A percentile compares a stretch with the other conserved stretches of the same genome.
These are phyloP conservation scores for Pristionchus fissidentatus DNA, from an alignment of 2,888 invertebrate species.

Conservation along the genomic window DNA sequence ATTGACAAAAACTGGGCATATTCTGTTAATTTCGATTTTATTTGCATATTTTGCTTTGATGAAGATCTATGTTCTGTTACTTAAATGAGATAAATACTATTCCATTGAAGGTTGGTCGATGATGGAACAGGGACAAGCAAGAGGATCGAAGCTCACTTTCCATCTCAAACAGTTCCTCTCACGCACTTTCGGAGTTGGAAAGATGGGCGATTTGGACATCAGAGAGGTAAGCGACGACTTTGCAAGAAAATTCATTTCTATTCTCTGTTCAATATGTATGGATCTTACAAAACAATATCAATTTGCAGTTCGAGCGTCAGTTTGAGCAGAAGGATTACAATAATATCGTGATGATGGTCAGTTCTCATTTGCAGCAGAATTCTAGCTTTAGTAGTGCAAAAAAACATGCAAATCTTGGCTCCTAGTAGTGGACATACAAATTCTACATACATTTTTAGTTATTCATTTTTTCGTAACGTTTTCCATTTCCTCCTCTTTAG, in stretches of 20 bases:
- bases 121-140: slow-evolving; percentile 75
- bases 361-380: no score
- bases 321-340: slow-evolving; percentile 71
- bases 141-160: slow-evolving; percentile 71
- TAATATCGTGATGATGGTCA: slow-evolving; percentile 68
- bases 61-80: not conserved
- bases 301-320: slow-evolving; percentile 70
- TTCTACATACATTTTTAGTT: not conserved
- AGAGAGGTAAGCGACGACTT: slow-evolving; percentile 60
- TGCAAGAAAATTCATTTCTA: not conserved
- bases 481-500: not conserved
- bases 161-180: slow-evolving; percentile 74
- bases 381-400: slow-evolving; percentile 48
- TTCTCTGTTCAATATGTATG: not conserved
- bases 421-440: no score
- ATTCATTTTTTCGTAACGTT: not conserved
- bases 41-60: not conserved
- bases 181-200: slow-evolving; percentile 73
- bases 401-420: not conserved
- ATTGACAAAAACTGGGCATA: not conserved
- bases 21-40: not conserved
- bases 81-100: not conserved
- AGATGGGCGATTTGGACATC: slow-evolving; percentile 68
- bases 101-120: slow-evolving; percentile 70
- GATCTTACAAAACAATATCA: not conserved